Base-by-base conservation (phyloP, 2,113 vertebrate species). In the Microtus pennsylvanicus region DNA sequence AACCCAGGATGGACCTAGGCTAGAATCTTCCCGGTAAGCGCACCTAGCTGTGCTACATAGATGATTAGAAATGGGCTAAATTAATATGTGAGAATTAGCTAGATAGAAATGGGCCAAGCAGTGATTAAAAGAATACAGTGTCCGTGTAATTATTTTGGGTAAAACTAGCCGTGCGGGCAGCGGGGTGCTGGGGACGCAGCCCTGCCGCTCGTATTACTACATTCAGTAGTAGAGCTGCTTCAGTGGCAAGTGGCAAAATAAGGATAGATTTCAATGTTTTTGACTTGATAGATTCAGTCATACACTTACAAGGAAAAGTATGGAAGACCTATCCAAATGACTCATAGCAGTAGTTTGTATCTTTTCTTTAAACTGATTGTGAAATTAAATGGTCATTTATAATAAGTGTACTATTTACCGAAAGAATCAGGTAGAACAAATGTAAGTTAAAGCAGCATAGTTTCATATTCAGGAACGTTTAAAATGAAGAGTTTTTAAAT, bases 391-490 rank as follows among this genome's bases (percentile, higher is more conserved):
- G 72, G n/a, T 22, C 10, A 10, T 75, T 75, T 42, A 42, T 42
- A 74, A 11, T 74, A 30, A 65, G 8, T 42, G 52, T 96, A 22
- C 45, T 93, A 42, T 11, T 74, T 87, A 95, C 55, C 19, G 28
- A 33, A 76, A 77, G 3, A 61, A 16, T 58, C 42, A 65, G 19
- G 16, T 91, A 58, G 69, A 93, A 81, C 12, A 42, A 24, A 69
- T 67, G 69, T 89, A 69, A 94, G 81, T 91, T 82, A 87, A 92
- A 83, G 94, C n/a, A 92, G 28, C 28, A 50, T 88, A 82, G 58
- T 94, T 82, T 10, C 45, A 82, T 55, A 52, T 50, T 82, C 26
- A 69, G 30, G 72, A 58, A 58, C 5, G 1, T 58, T 58, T 58
- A 58, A 58, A 58, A 21, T 58, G 19, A 58, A 58, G 19, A 21